Evolutionary conservation across 2,888 invertebrate genomes (phyloP), one percentile per base, ranked within the genome.

Genomic region (Endotricha flammealis): DNA sequence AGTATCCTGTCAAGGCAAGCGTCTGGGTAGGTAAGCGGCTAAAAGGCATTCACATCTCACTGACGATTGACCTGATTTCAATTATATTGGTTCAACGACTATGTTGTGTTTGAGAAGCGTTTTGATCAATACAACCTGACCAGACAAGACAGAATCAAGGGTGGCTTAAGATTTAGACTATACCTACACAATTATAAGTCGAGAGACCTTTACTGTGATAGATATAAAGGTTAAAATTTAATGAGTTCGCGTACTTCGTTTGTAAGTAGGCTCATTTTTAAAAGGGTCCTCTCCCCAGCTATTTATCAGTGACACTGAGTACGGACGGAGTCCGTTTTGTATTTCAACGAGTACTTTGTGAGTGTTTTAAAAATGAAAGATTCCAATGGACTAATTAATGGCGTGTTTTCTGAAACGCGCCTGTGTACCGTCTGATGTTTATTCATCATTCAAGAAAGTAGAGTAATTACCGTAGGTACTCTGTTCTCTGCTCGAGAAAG

Each of bases 281-380:
- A 41, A 44, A 48, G 42, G 43, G 41, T 38, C 44, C 39, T 53
- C 48, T 42, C 39, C 38, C 44, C 44, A 39, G 52, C 52, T 50
- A 52, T 59, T 57, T 51, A 56, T 57, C 52, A 56, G 55, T 55
- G 55, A 53, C 53, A 51, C 42, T 38, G 45, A 46, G 44, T 42
- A 38, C 40, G 46, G 44, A 40, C 40, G 45, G 41, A 42, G 44
- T 38, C 44, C 41, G 44, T 41, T 46, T 50, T 47, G 46, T 53
- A 42, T 54, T 45, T 49, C 41, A 40, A 33, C 35, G 36, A 50
- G 43, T 41, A 48, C 42, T 48, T 41, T 39, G 42, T 34, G 44
- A 49, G 50, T 48, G 39, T 45, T 53, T 50, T 44, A 42, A 48
- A 52, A 52, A 49, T 53, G 46, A 50, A 54, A 45, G 48, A 45